Evolutionary conservation across 2,797 vertebrate species (phyloP), one percentile per base, ranked within the genome.

Genomic region (Mormyrus hasselquistii): DNA sequence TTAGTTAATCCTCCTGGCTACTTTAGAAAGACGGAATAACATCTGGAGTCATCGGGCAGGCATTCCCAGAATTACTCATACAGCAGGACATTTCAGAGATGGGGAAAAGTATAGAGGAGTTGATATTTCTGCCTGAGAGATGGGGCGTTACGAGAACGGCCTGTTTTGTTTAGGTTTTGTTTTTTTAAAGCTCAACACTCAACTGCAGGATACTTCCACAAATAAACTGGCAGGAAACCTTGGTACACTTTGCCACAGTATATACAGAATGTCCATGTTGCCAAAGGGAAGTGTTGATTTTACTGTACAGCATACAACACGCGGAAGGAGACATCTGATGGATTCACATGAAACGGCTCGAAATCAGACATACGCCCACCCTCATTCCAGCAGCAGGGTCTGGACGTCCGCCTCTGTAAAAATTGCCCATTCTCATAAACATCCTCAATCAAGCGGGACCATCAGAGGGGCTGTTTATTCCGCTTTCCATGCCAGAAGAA

Each of bases 361-460:
- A 88, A 73, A 59, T 84, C 38, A 52, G 44, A 41, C 85, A 87
- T 4, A 83, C 57, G 49, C 73, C 16, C 57, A 44, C 29, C 69
- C 57, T 55, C 49, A 79, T 79, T 59, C 65, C 84, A 62, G 50
- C 69, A 10, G 19, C 29, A 73, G 12, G 25, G 88, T 91, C 84
- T 4, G 89, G 92, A 93, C 86, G 93, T 93, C 93, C 92, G 92
- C 94, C 91, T 87, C 91, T 91, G 92, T 94, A 94, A 93, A 94
- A 96, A 95, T 95, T 94, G 92, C 92, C 91, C 92, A 91, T 90
- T 92, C 92, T 93, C 93, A 94, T 94, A 95, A 95, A 96, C 95
- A 94, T 95, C 94, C 94, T 95, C 91, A 94, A 94, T 94, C 92
- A 91, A 91, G 92, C 89, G 89, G 90, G 88, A 90, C 93, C 92